Conservation (phyloP, 2,113 vertebrate species). For the Prochilodus magdalenae region DNA sequence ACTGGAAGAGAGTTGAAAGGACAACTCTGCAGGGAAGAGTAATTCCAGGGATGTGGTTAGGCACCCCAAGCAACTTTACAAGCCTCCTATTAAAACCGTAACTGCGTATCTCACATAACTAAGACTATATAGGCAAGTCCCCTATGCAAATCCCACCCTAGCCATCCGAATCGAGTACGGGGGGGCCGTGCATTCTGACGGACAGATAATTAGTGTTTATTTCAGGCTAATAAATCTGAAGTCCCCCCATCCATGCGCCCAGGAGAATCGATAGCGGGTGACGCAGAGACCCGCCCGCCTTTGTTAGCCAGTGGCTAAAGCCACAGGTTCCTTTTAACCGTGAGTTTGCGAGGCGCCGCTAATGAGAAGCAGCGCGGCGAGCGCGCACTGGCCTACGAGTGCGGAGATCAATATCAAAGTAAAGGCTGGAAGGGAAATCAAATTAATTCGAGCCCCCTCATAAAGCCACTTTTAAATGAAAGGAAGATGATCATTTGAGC, state of each 20-base stretch:
- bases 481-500: constrained; percentile 45
- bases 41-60: too few relatives aligned
- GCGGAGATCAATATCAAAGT: constrained; percentile 75
- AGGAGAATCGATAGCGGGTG: constrained; percentile 23
- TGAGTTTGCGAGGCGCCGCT: constrained; percentile 28
- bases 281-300: background rate
- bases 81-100: too few relatives aligned
- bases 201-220: constrained; percentile 31
- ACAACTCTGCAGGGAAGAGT: too few relatives aligned
- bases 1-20: too few relatives aligned
- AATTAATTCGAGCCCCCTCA: constrained; percentile 69
- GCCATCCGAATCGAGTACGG: constrained; percentile 8
- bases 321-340: background rate
- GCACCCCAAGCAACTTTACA: too few relatives aligned
- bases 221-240: constrained; percentile 22
- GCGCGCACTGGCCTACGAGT: constrained; percentile 57
- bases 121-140: background rate
- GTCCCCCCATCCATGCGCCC: constrained; percentile 29
- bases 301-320: constrained; percentile 32
- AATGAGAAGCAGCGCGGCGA: constrained; percentile 45
- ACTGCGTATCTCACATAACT: too few relatives aligned
- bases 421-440: constrained; percentile 66
- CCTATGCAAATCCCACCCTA: background rate
- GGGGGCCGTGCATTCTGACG: background rate
- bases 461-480: constrained; percentile 58